Evolutionary conservation across 2,113 vertebrate species (phyloP), one percentile per base, ranked within the genome.

Genomic region (Sorex araneus): DNA sequence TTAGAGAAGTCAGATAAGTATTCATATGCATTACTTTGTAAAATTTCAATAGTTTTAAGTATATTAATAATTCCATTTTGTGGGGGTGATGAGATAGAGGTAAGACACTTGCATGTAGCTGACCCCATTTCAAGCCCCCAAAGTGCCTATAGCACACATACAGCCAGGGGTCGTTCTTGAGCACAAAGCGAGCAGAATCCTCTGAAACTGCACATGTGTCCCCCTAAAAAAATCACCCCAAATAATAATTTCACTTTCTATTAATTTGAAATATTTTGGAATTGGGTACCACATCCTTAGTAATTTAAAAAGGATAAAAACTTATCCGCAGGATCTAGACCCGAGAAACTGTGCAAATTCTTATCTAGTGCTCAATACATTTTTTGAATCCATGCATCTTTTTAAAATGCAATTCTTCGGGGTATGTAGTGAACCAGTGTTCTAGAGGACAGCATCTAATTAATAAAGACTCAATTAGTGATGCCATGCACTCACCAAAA

Each of bases 191-290:
- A 40, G 40, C 7, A 40, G 7, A 40, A 40, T 7, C 40, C 40
- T 40, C 40, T 40, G 40, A 40, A 40, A 40, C 7, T 40, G 40
- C 40, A 40, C 7, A 40, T 7, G 40, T 40, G 40, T 40, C n/a
- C n/a, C n/a, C n/a, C n/a, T n/a, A n/a, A 40, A 40, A 40, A 40
- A 40, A 40, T 7, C 40, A 40, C 40, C 40, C 40, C 40, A 40
- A 40, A 40, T 7, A 40, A 40, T 54, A 11, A 57, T 74, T 89
- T 89, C 86, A 83, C 47, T 69, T 19, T 84, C 12, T 84, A 74
- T 30, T 71, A 21, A 47, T 8, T 54, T 90, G 50, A 43, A 87
- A 87, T 87, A 77, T 70, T 75, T 78, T 91, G 57, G 23, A 86
- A 87, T 36, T 89, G 73, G 23, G 2, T 76, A 75, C 50, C 40